phyloP scores from a whole-genome alignment of 2,797 vertebrate species.

The Ataeniobius toweri region DNA sequence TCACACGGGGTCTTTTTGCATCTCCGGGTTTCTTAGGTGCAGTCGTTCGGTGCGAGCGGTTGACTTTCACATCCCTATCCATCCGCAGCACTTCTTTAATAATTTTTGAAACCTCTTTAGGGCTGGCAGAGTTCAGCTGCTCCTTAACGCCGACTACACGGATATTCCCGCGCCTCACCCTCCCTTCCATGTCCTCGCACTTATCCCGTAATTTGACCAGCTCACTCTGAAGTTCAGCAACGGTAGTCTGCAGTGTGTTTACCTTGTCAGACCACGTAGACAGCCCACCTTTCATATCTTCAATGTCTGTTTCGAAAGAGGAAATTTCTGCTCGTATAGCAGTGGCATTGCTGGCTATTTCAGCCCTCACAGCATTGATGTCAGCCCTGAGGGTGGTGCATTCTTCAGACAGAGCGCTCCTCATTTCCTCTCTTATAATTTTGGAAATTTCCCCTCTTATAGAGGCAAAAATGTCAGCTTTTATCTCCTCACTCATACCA shows the following conservation, averaged over 20 bases:
- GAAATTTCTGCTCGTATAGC: background rate
- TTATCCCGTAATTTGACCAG: background rate
- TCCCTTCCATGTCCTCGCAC: slow-evolving; percentile 1
- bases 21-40: too few relatives aligned
- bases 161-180: background rate
- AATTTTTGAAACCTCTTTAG: background rate
- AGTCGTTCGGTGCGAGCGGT: too few relatives aligned
- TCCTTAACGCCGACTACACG: background rate
- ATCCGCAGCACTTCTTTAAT: too few relatives aligned
- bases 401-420: background rate
- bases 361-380: background rate
- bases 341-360: slow-evolving; percentile 1
- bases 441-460: background rate
- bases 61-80: too few relatives aligned
- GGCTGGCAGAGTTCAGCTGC: too few relatives aligned
- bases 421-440: slow-evolving; percentile 1
- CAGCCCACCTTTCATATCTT: slow-evolving; percentile 1
- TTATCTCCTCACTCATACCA: background rate
- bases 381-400: background rate
- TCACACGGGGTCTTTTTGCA: too few relatives aligned
- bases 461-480: background rate
- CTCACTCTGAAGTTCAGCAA: background rate
- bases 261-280: slow-evolving; percentile 1
- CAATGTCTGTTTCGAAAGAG: background rate
- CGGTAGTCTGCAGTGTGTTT: background rate